Evolutionary conservation across 2,888 invertebrate genomes (phyloP), one percentile per base, ranked within the genome.

Genomic region (Dynastes hyllus): DNA sequence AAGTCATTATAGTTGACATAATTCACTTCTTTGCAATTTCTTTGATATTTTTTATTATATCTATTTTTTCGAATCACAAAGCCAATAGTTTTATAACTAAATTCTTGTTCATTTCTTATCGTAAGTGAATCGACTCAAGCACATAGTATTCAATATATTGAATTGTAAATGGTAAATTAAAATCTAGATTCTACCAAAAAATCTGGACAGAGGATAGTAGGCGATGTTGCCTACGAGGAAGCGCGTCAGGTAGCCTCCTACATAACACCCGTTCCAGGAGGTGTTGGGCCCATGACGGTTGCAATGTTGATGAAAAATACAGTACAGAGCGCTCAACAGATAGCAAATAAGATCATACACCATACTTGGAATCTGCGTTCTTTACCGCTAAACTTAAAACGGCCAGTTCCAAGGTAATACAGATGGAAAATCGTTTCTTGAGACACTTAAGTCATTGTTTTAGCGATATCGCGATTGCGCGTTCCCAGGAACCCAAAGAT

Each of bases 251-350:
- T 95, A 80, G 98, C 98, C 16, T 93, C 95, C 0, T 94, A 93
- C 89, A 96, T 98, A 85, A 98, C 98, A 32, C 98, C 98, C 3
- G 98, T 98, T 71, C 97, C 97, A 11, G 96, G 96, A 78, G 99
- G 99, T 81, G 99, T 99, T 80, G 99, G 99, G 0, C 99, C 99
- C 16, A 98, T 99, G 98, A 99, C 99, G 0, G 99, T 98, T 81
- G 98, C 98, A 27, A 98, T 98, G 98, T 90, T 97, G 50, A 97
- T 98, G 96, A 93, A 93, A 84, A 99, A 99, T 90, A 98, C 98
- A 0, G 95, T 98, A 51, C 91, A 94, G 82, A 94, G 97, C 73
- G 97, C 98, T 8, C 90, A 93, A 84, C 91, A 92, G 70, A 91
- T 92, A 76, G 92, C 92, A 13, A 89, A 92, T 37, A 91, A 90